Evolutionary conservation across 2,888 invertebrate species (phyloP).

Genomic region (Hetaerina titia): DNA sequence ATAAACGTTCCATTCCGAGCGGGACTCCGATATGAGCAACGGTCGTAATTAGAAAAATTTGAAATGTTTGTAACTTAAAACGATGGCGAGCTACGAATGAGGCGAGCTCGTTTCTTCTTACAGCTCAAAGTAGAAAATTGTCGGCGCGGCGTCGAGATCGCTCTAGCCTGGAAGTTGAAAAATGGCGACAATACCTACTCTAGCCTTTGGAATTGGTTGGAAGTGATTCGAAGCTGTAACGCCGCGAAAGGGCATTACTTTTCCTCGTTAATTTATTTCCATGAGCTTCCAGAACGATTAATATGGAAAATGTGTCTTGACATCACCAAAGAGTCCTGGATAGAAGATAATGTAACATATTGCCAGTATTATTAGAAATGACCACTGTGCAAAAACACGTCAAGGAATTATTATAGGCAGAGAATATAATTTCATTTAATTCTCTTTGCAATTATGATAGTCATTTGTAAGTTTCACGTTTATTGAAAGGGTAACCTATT

Average conservation of each 20-base stretch:
- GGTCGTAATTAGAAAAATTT: constrained; percentile 25
- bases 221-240: not conserved
- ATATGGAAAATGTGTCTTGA: constrained; percentile 21
- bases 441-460: not conserved
- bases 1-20: not conserved
- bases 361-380: not conserved
- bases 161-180: not conserved
- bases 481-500: not conserved
- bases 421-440: not conserved
- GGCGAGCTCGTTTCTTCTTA: not conserved
- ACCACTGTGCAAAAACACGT: not conserved
- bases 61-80: constrained; percentile 11
- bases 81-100: not conserved
- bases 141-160: constrained; percentile 7
- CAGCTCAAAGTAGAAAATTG: not conserved
- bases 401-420: not conserved
- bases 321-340: not conserved
- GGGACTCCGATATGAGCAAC: not conserved
- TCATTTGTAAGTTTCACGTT: not conserved
- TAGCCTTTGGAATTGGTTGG: not conserved
- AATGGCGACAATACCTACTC: constrained; percentile 8
- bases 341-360: not conserved
- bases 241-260: constrained; percentile 32
- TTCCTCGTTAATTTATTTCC: not conserved
- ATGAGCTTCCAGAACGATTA: not conserved